These are phyloP conservation scores for Grallaria varia DNA, from an alignment of 2,113 vertebrate species.

Conservation along the genomic window DNA sequence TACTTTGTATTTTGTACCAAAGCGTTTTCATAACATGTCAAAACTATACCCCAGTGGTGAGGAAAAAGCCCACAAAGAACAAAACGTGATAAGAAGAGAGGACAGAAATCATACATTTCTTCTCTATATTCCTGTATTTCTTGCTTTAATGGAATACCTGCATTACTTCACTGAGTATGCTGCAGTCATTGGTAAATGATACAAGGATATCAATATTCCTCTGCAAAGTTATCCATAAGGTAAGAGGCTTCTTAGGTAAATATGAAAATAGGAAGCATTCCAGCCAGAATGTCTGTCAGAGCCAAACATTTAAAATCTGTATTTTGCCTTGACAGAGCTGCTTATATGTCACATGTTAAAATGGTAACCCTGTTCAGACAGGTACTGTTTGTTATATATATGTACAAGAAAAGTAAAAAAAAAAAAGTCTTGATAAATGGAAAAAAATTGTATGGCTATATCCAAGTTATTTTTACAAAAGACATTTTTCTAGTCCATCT, in stretches of 20 bases:
- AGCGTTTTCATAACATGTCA: not conserved
- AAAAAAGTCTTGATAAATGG: not conserved
- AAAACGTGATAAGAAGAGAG: fast-evolving
- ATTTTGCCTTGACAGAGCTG: not conserved
- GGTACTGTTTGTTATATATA: not conserved
- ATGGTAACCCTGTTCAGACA: not conserved
- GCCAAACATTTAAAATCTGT: not conserved
- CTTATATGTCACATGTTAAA: not conserved
- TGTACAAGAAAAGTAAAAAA: not conserved
- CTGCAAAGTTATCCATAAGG: not conserved
- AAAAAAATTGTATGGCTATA: not conserved
- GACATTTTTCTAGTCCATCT: not conserved
- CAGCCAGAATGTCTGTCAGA: not conserved
- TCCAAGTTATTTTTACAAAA: not conserved
- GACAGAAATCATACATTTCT: not conserved
- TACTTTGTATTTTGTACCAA: not conserved
- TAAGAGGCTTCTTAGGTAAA: not conserved
- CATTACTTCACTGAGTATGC: not conserved
- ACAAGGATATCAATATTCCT: not conserved
- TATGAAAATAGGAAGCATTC: not conserved
- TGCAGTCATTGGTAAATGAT: not conserved
- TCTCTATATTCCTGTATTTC: not conserved
- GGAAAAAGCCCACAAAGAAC: not conserved
- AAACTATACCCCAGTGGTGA: fast-evolving
- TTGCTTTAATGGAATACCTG: not conserved